Evolutionary conservation across 1,140 invertebrate genomes (phyloP).

Genomic region (Caerostris extrusa): DNA sequence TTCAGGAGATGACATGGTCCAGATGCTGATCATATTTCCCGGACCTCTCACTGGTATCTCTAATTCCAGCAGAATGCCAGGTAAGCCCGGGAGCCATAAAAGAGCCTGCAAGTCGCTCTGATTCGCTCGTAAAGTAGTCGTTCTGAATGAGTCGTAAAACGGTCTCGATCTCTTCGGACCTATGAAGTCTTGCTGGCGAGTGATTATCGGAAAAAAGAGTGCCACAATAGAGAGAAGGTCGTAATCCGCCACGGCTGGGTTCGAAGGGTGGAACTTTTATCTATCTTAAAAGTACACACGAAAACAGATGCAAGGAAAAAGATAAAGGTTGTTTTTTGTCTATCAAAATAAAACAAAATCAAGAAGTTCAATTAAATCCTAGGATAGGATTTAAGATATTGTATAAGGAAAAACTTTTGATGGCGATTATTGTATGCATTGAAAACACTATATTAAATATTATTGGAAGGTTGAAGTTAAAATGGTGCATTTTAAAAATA

Average conservation of each 20-base stretch:
- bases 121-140: slow-evolving; percentile 73
- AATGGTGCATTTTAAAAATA: too few relatives aligned
- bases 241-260: not conserved
- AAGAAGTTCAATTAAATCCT: not conserved
- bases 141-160: slow-evolving; percentile 75
- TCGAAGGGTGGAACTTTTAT: not conserved
- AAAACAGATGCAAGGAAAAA: not conserved
- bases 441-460: too few relatives aligned
- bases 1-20: slow-evolving; percentile 58
- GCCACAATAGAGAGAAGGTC: slow-evolving; percentile 1
- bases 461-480: too few relatives aligned
- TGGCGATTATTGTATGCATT: too few relatives aligned
- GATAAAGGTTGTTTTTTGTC: not conserved
- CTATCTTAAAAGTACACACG: not conserved
- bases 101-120: slow-evolving; percentile 59
- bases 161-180: slow-evolving; percentile 50
- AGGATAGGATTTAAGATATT: too few relatives aligned
- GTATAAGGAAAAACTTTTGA: too few relatives aligned
- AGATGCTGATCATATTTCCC: slow-evolving; percentile 48
- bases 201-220: slow-evolving; percentile 68
- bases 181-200: slow-evolving; percentile 55
- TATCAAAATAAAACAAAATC: not conserved
- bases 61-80: slow-evolving; percentile 37
- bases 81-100: slow-evolving; percentile 63
- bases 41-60: slow-evolving; percentile 20